Base-by-base conservation (phyloP, 2,797 vertebrate genomes). In the Sebastes wilsoni region DNA sequence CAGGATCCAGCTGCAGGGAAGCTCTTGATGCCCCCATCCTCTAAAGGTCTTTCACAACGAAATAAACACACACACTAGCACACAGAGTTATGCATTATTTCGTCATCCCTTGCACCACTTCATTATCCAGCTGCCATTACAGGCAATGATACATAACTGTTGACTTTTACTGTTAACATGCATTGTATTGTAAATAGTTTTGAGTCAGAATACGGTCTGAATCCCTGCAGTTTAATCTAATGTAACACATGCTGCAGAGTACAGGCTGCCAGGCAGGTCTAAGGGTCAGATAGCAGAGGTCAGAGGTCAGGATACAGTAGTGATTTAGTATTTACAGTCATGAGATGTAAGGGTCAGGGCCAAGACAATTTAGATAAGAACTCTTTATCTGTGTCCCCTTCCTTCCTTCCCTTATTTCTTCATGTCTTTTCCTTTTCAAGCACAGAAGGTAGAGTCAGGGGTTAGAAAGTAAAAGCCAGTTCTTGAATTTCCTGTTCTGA, bases 1-100 rank as follows among this genome's bases (percentile, higher is more conserved):
- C 97, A 98, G 97, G 97, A 98, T 95, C 95, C 94, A 95, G 94
- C 97, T 97, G 96, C 96, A 91, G 84, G 89, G 93, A 96, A 96
- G 96, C 94, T 94, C 96, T 96, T 94, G 91, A 86, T 94, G 92
- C 91, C 92, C 95, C 87, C 94, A 96, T 96, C 95, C 86, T 91
- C 82, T 79, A 80, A 87, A 22, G 77, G 84, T 87, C 82, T 84
- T 81, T 78, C 72, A 77, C 72, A 25, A 66, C 4, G 5, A 90
- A 79, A 85, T 30, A 79, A 72, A 73, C 28, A 49, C 58, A 70
- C 85, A 84, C 67, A 58, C 73, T 16, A 58, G 22, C 30, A 85
- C 56, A 61, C 82, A 87, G 23, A 77, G 64, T 81, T 67, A 82
- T 69, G 73, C 66, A 81, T 82, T 87, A 75, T 90, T 90, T 86